Conservation (phyloP, 2,113 vertebrate species). For the Ceyx melanurus region DNA sequence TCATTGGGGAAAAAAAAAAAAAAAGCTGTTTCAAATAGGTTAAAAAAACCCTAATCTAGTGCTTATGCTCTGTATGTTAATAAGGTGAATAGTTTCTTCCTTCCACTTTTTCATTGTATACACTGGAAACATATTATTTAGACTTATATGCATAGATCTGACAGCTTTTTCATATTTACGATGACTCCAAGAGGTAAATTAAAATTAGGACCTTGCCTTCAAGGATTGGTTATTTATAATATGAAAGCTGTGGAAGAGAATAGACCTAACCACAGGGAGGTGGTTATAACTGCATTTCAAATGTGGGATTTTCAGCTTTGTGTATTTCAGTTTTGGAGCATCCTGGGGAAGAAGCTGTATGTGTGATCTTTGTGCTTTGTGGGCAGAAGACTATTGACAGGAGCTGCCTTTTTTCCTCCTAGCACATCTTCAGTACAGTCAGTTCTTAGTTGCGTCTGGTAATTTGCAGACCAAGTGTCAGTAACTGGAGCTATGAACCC, state of each 20-base stretch:
- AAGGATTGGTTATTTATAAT: not conserved
- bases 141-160: not conserved
- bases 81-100: not conserved
- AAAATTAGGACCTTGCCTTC: not conserved
- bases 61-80: not conserved
- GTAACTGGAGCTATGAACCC: not conserved
- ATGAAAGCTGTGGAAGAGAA: not conserved
- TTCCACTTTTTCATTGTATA: not conserved
- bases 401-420: not conserved
- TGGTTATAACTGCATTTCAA: not conserved
- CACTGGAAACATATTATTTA: not conserved
- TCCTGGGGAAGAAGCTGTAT: not conserved
- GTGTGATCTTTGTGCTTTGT: not conserved
- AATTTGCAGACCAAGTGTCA: not conserved
- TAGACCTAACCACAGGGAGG: not conserved
- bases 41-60: not conserved
- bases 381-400: accelerated
- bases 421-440: not conserved
- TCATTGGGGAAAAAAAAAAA: not conserved
- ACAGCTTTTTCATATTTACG: not conserved
- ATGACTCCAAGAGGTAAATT: not conserved
- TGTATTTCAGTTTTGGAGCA: not conserved
- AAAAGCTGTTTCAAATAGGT: not conserved
- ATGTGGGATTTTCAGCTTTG: not conserved
- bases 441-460: not conserved